phyloP scores from a whole-genome alignment of 1,140 invertebrate genomes.

The Brachionus calyciflorus region DNA sequence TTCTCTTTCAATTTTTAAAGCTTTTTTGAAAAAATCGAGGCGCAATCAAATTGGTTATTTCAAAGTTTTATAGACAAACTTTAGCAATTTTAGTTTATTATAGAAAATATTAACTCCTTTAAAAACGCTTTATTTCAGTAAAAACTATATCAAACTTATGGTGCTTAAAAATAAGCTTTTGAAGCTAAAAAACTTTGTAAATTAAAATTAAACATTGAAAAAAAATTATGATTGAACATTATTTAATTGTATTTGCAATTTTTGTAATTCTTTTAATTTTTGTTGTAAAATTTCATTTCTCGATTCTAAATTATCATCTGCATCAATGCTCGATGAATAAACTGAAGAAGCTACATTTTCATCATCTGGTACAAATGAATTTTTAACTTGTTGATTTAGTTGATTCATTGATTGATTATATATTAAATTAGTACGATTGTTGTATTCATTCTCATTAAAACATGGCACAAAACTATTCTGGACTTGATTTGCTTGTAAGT shows the following conservation, averaged over 20 bases:
- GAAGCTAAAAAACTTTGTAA: not conserved
- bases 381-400: too few relatives aligned
- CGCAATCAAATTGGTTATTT: too few relatives aligned
- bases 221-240: slow-evolving; percentile 34
- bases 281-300: slow-evolving; percentile 35
- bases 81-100: too few relatives aligned
- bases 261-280: slow-evolving; percentile 45
- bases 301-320: slow-evolving; percentile 31
- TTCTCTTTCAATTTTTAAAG: too few relatives aligned
- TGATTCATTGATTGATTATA: not conserved
- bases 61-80: too few relatives aligned
- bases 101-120: too few relatives aligned
- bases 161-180: not conserved
- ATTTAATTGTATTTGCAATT: slow-evolving; percentile 26
- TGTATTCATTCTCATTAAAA: not conserved
- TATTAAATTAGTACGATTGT: not conserved
- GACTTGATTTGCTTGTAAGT: not conserved
- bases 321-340: slow-evolving; percentile 31
- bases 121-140: not conserved
- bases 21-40: too few relatives aligned
- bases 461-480: not conserved
- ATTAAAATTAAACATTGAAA: too few relatives aligned
- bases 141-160: not conserved
- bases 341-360: slow-evolving; percentile 8
- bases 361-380: not conserved